A percentile compares a stretch with the other conserved stretches of the same genome.
Evolutionary conservation across 2,113 vertebrate species (phyloP).

Genomic region (Gobiocypris rarus): DNA sequence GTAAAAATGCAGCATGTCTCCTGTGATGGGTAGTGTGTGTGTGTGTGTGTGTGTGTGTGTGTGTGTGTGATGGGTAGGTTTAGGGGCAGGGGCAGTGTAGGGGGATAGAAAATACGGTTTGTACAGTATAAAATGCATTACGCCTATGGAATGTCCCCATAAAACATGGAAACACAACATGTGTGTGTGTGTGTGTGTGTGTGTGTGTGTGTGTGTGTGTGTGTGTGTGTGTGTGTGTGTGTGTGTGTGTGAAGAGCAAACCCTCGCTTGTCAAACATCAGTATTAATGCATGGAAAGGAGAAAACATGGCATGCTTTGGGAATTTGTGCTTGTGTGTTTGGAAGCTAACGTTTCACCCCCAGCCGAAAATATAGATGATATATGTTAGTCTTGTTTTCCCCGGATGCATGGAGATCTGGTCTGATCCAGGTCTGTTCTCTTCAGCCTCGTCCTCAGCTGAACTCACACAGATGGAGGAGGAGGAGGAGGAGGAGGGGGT

Average conservation of each 20-base stretch:
- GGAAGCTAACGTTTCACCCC: no score
- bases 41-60: no score
- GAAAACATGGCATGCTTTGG: background rate
- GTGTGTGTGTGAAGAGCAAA: background rate
- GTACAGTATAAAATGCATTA: no score
- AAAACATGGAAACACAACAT: no score
- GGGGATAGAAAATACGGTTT: no score
- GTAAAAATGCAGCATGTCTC: no score
- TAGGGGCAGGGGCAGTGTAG: no score
- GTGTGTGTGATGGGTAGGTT: no score
- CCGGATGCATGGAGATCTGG: constrained; percentile 6
- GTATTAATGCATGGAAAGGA: background rate
- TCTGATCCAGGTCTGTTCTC: constrained; percentile 35
- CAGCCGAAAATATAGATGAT: background rate
- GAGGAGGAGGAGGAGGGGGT: background rate
- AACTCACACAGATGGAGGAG: constrained; percentile 38
- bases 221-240: no score
- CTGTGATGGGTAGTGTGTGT: no score
- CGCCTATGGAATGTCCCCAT: no score
- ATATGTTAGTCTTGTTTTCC: background rate
- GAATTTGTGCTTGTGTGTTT: background rate
- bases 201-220: no score
- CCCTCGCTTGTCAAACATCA: background rate
- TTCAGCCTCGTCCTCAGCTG: constrained; percentile 17
- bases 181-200: background rate